Evolutionary conservation across 2,888 invertebrate species (phyloP), one percentile per base, ranked within the genome.

Genomic region (Elegia similella): DNA sequence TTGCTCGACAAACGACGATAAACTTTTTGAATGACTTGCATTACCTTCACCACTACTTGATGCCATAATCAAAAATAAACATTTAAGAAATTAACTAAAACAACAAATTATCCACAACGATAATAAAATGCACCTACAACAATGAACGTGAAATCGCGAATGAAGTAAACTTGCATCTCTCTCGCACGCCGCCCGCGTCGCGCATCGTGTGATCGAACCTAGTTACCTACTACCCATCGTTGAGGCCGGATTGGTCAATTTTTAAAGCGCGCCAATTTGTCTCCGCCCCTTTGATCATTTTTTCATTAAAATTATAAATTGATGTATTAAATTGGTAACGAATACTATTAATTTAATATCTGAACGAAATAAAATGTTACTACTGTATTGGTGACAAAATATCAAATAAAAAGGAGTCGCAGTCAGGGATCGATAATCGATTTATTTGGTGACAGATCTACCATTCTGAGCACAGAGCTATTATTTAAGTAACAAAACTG

Each of bases 341-440:
- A 44, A 52, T 52, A 52, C 42, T 52, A 52, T 42, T 23, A 23
- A 23, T 23, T 23, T 23, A 23, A 23, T 23, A 23, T 23, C 23
- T 23, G 23, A 23, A 23, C 23, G 23, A 52, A 52, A 52, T 52
- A 52, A 52, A 52, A 52, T 52, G 38, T 34, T 13, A 52, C 38
- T 52, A 43, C 43, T 54, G 54, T 44, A 44, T 44, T 55, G 54
- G 54, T 54, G 54, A 29, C 32, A 54, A 54, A 54, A 42, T 54
- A 44, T 5, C 44, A 53, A 53, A 53, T 42, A 42, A 42, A 42
- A 53, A 42, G 42, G 12, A 53, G 42, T 43, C 42, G 43, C 29
- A 30, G 29, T 54, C 43, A 44, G 44, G 13, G 32, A 30, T 30
- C 44, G 16, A 10, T 43, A 46, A 30, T 23, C 42, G 32, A 32